Base-by-base conservation (phyloP, 1,140 invertebrate species). In the Ips nitidus region DNA sequence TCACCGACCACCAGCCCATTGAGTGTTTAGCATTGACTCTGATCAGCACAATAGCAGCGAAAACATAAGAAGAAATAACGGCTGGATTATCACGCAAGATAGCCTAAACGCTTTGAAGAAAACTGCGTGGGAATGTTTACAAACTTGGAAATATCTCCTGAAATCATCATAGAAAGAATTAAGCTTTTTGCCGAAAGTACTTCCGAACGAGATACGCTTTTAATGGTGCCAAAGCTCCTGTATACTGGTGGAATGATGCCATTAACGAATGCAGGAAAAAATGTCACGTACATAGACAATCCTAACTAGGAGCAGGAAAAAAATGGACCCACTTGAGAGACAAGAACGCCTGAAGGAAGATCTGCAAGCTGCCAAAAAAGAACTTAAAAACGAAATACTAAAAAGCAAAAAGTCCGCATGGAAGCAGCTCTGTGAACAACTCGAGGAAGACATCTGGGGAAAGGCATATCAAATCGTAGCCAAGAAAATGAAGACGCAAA, bases 371-470 rank as follows among this genome's bases (percentile, higher is more conserved):
- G 47, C 1, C 37, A 22, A 55, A 47, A 45, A 52, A 36, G 41
- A 50, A 7, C 4, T 8, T 4, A 41, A n/a, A 55, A 2, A 7
- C 39, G 59, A 42, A 42, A 45, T 53, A 41, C 7, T 38, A 8
- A 40, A 40, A 8, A 45, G 38, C 22, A 59, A 39, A 7, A 65
- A 53, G 39, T 40, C 5, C 7, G 38, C 36, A 53, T 50, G 50
- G 50, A 38, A 50, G 36, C 5, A 53, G 36, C 52, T 53, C 22
- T 41, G 37, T 65, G 45, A 65, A 53, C 36, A 52, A 65, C 39
- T 53, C 4, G 22, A 65, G 36, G 37, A 40, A n/a, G 39, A 37
- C 50, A 5, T 65, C 22, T 52, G 39, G 39, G 37, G 36, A 38
- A 38, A 6, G 53, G n/a, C 62, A 52, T 41, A 41, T 6, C 4